These are phyloP conservation scores for Laspeyria flexula DNA, from an alignment of 2,888 invertebrate species.

Conservation along the genomic window DNA sequence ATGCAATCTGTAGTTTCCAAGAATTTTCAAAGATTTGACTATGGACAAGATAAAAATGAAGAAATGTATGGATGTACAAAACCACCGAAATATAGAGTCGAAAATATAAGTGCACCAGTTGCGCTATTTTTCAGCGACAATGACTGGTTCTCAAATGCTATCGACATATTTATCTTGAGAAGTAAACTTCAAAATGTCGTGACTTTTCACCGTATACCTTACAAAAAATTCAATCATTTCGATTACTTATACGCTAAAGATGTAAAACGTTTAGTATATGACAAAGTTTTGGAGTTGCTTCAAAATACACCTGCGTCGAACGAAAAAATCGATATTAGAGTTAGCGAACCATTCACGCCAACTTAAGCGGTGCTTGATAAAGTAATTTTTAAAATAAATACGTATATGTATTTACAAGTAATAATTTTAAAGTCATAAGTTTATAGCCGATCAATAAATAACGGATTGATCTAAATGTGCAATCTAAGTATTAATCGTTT, in stretches of 20 bases:
- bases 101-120: constrained; percentile 39
- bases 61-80: constrained; percentile 26
- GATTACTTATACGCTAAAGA: constrained; percentile 50
- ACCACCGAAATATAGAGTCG: constrained; percentile 43
- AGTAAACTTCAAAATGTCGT: constrained; percentile 39
- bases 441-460: too few species aligned
- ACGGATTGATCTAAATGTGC: too few species aligned
- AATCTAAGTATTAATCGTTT: too few species aligned
- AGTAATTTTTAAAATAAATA: too few species aligned
- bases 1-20: constrained; percentile 42
- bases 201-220: constrained; percentile 32
- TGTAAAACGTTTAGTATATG: constrained; percentile 32
- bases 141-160: constrained; percentile 41
- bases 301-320: not conserved
- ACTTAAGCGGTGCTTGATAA: too few species aligned
- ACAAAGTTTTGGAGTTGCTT: constrained; percentile 22
- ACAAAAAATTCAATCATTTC: constrained; percentile 43
- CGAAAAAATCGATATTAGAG: too few species aligned
- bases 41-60: constrained; percentile 38
- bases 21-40: constrained; percentile 47
- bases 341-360: too few species aligned
- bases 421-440: too few species aligned
- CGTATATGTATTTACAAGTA: too few species aligned
- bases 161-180: constrained; percentile 36
- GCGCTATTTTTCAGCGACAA: constrained; percentile 41